These are phyloP conservation scores for Sebastes steindachneri DNA, from an alignment of 2,797 vertebrate species.

Conservation along the genomic window DNA sequence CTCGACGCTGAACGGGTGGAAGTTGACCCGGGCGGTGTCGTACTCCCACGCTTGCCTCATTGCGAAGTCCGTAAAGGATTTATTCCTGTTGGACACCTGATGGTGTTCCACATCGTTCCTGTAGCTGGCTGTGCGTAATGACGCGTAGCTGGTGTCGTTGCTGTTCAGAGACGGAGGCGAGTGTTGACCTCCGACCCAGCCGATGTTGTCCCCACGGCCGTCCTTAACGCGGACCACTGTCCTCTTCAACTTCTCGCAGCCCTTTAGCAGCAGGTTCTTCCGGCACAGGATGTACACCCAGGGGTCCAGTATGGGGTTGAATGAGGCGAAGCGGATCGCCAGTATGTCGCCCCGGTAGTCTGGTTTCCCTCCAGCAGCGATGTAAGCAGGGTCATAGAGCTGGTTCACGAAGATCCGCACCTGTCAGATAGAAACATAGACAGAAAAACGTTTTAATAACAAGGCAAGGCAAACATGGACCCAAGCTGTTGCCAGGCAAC, in stretches of 20 bases:
- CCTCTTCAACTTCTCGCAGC: constrained; percentile 78
- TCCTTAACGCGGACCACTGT: constrained; percentile 47
- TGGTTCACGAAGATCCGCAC: constrained; percentile 87
- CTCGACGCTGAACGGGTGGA: constrained; percentile 84
- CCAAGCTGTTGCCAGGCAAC: no score
- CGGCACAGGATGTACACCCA: constrained; percentile 88
- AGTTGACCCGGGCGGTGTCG: constrained; percentile 71
- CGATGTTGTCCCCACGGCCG: constrained; percentile 20
- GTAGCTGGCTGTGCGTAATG: constrained; percentile 70
- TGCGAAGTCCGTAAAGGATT: constrained; percentile 76
- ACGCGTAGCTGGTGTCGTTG: constrained; percentile 83
- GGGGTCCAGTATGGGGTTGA: constrained; percentile 87
- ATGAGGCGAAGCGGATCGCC: constrained; percentile 87
- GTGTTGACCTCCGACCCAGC: constrained; percentile 73
- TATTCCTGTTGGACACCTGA: constrained; percentile 16
- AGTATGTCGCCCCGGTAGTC: constrained; percentile 81
- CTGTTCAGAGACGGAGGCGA: constrained; percentile 79
- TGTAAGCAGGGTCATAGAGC: constrained; percentile 77
- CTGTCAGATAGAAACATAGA: constrained; percentile 53
- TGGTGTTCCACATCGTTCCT: constrained; percentile 44
- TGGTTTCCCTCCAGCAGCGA: constrained; percentile 76
- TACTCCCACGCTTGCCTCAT: constrained; percentile 81
- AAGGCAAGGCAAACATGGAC: no score
- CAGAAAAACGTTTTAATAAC: neutral
- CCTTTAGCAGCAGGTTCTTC: constrained; percentile 83